Evolutionary conservation across 1,140 invertebrate species (phyloP), one percentile per base, ranked within the genome.

Genomic region (Hormaphis cornu): DNA sequence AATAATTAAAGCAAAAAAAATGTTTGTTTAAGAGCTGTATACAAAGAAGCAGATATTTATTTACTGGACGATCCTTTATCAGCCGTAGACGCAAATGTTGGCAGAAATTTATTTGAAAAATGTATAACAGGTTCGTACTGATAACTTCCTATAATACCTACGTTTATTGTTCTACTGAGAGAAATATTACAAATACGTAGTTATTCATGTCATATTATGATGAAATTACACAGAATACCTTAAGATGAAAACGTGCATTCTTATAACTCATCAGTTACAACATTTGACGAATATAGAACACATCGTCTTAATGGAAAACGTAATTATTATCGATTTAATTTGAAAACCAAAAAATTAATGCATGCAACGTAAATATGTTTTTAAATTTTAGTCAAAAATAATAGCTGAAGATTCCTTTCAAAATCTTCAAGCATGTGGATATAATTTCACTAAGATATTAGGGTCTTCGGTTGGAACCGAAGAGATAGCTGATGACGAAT

Each of bases 241-340:
- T 53, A 77, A 73, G 76, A 78, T 73, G 76, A 89, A 87, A 72
- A 89, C 89, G 0, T 78, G 87, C 10, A 84, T 94, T 69, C 79
- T 94, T 7, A 86, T 90, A 1, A 94, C 91, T 2, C 90, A 94
- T 81, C 90, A 93, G 74, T 76, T 92, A 22, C 90, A 93, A 70
- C 91, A 87, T 75, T 77, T 95, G 0, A 83, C 85, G 73, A 80
- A 83, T 48, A 87, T 86, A 0, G 84, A 90, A 74, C 81, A 83
- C 66, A 90, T 96, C 72, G 79, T 93, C 4, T 83, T 93, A 14
- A 74, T 94, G 14, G 86, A 92, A 74, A 83, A 86, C 74, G 87
- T 87, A 78, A 18, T 5, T 30, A 30, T 28, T n/a, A 52, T 4
- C 2, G 28, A 16, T 28, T 52, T 8, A 52, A 30, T n/a, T n/a